phyloP scores from a whole-genome alignment of 2,888 invertebrate species.

The Drosophila hamatofila region DNA sequence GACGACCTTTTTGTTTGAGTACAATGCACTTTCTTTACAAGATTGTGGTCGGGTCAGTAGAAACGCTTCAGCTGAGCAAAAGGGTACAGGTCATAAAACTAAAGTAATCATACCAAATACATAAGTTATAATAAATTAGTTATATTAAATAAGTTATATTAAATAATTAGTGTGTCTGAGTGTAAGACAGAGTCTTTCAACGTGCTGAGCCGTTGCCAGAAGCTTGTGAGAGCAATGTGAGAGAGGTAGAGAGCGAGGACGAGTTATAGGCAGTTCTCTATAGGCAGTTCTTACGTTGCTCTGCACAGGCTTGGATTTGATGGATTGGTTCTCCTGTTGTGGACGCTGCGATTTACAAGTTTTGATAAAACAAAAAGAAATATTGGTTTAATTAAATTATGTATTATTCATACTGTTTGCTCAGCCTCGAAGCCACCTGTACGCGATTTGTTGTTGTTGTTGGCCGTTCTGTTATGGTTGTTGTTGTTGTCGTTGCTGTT shows the following conservation, averaged over 20 bases:
- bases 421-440: conserved; percentile 74
- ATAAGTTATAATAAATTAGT: conserved; percentile 38
- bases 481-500: conserved; percentile 28
- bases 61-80: conserved; percentile 61
- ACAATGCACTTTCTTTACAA: conserved; percentile 23
- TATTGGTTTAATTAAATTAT: conserved; percentile 81
- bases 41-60: conserved; percentile 1
- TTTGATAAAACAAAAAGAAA: conserved; percentile 63
- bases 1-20: background rate
- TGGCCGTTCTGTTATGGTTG: conserved; percentile 34
- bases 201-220: conserved; percentile 47
- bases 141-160: conserved; percentile 42
- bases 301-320: conserved; percentile 39
- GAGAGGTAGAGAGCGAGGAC: background rate
- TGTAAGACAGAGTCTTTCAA: conserved; percentile 39
- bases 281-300: conserved; percentile 32
- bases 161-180: conserved; percentile 24
- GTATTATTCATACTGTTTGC: conserved; percentile 84
- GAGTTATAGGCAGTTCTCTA: conserved; percentile 3
- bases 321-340: conserved; percentile 32
- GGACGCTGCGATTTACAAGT: conserved; percentile 56
- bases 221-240: conserved; percentile 49
- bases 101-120: conserved; percentile 55
- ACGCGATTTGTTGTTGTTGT: conserved; percentile 47
- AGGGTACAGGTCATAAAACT: conserved; percentile 57